These are phyloP conservation scores for Pseudochaenichthys georgianus DNA, from an alignment of 2,797 vertebrate species.

Conservation along the genomic window DNA sequence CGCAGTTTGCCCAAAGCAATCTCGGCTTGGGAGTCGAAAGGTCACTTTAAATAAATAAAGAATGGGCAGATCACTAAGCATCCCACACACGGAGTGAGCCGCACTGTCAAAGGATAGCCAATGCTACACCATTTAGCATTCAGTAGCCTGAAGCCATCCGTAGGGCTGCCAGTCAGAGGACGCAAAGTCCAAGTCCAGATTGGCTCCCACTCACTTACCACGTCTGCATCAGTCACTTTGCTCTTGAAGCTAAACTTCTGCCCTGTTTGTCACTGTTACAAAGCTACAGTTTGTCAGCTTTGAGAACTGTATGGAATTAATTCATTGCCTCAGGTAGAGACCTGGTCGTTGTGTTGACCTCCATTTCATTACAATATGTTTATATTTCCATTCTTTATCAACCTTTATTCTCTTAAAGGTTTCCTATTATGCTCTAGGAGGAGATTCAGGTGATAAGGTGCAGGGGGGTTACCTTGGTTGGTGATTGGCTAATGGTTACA, in stretches of 20 bases:
- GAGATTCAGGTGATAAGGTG: too few relatives aligned
- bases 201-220: constrained; percentile 81
- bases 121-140: constrained; percentile 77
- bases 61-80: constrained; percentile 77
- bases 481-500: too few relatives aligned
- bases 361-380: constrained; percentile 41
- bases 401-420: constrained; percentile 22
- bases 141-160: constrained; percentile 75
- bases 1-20: constrained; percentile 79
- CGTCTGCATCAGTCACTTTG: constrained; percentile 70
- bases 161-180: constrained; percentile 75
- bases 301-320: constrained; percentile 41
- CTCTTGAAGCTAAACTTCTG: constrained; percentile 56
- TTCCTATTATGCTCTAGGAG: too few relatives aligned
- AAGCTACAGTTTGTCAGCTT: constrained; percentile 19
- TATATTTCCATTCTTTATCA: constrained; percentile 16
- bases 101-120: constrained; percentile 76
- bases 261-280: constrained; percentile 49
- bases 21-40: constrained; percentile 75
- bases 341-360: constrained; percentile 27
- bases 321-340: constrained; percentile 47
- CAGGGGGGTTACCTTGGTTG: too few relatives aligned
- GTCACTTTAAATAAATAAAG: constrained; percentile 86
- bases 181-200: constrained; percentile 76
- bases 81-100: constrained; percentile 76